Percentiles rank a stretch among this genome's conserved stretches.
These are phyloP conservation scores for Drosophila neonasuta DNA, from an alignment of 2,888 invertebrate genomes.

Conservation along the genomic window DNA sequence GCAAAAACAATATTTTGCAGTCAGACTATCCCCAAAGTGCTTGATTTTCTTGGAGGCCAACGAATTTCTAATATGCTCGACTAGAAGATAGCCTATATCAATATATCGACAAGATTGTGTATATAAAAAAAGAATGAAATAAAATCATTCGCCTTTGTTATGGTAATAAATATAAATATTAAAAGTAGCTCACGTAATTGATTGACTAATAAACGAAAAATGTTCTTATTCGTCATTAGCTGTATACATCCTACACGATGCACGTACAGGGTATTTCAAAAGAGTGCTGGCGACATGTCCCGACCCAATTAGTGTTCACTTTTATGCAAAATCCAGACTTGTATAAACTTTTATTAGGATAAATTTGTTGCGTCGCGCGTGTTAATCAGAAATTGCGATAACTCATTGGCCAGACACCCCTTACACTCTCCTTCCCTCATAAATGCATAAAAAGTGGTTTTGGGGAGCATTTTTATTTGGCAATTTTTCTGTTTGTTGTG, in stretches of 20 bases:
- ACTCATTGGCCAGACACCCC: constrained; percentile 29
- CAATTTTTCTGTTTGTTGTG: constrained; percentile 20
- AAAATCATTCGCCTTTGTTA: no score
- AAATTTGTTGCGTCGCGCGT: constrained; percentile 41
- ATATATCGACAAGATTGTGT: neutral
- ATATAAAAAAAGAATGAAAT: no score
- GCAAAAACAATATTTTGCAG: constrained; percentile 7
- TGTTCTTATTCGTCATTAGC: no score
- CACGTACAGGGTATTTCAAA: constrained; percentile 18
- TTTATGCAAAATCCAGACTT: constrained; percentile 40
- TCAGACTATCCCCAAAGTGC: neutral
- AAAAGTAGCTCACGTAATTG: no score
- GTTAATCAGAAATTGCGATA: constrained; percentile 47
- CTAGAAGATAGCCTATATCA: constrained; percentile 1
- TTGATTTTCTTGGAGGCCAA: neutral
- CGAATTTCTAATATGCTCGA: neutral
- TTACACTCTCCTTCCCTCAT: constrained; percentile 1
- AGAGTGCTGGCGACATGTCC: constrained; percentile 19
- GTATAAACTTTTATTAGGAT: constrained; percentile 42
- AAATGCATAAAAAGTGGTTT: neutral
- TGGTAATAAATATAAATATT: no score
- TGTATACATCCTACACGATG: neutral
- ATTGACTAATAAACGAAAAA: no score
- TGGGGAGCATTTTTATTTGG: constrained; percentile 27
- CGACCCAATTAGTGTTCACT: constrained; percentile 45